Conservation (phyloP, 2,113 vertebrate genomes). For the Oryzias melastigma region DNA sequence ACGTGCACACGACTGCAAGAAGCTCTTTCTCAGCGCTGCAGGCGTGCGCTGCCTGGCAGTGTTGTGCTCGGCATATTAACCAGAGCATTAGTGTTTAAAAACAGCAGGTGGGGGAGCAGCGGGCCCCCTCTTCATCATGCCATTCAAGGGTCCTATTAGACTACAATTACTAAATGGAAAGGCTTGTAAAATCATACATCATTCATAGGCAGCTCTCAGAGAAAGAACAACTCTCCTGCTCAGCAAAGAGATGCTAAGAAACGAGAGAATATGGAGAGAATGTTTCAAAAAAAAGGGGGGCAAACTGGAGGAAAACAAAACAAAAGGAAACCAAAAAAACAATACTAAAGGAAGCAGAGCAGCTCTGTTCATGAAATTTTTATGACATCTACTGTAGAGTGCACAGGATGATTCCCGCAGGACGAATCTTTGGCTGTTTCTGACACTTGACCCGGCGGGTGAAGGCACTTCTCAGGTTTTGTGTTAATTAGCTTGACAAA, state of each 20-base stretch:
- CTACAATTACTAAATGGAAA: constrained; percentile 77
- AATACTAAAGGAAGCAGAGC: no score
- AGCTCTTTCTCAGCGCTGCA: no score
- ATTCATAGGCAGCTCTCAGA: constrained; percentile 61
- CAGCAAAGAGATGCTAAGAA: constrained; percentile 1
- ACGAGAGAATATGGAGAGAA: not conserved
- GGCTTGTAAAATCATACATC: constrained; percentile 75
- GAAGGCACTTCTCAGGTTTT: no score
- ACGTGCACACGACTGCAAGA: not conserved
- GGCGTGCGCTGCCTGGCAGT: constrained; percentile 22
- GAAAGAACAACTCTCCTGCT: constrained; percentile 8
- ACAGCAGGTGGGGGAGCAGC: constrained; percentile 65
- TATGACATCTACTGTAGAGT: no score
- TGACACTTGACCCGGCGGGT: no score
- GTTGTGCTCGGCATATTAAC: constrained; percentile 72
- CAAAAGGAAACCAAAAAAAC: no score
- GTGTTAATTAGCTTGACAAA: no score
- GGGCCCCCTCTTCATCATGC: constrained; percentile 68
- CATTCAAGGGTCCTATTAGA: constrained; percentile 74
- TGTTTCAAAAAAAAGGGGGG: not conserved
- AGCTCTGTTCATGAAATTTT: no score
- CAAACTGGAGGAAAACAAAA: no score
- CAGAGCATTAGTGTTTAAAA: constrained; percentile 66
- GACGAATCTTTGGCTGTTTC: no score
- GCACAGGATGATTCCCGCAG: no score